Conservation (phyloP, 1,140 invertebrate genomes). For the Heliconius eleuchia region DNA sequence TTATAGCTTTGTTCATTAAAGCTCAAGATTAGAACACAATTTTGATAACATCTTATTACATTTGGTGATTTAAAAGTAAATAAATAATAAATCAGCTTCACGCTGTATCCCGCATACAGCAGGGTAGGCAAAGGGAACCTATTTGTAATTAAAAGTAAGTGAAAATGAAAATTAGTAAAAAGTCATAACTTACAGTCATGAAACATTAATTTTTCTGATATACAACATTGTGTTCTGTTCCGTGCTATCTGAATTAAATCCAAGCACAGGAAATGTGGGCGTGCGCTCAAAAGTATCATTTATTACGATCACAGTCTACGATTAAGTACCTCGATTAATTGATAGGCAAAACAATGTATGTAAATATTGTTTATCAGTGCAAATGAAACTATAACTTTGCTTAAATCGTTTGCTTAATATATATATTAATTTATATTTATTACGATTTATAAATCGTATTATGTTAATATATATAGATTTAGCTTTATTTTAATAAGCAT, state of each 20-base stretch:
- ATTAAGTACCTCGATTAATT: slow-evolving; percentile 20
- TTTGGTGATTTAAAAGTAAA: no score
- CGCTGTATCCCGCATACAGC: no score
- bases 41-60: neutral
- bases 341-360: slow-evolving; percentile 9
- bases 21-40: neutral
- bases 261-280: slow-evolving; percentile 21
- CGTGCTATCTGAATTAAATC: slow-evolving; percentile 26
- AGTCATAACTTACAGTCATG: neutral
- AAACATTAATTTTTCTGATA: neutral
- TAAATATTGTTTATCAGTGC: neutral
- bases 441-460: neutral
- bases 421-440: no score
- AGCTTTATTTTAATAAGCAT: neutral
- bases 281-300: slow-evolving; percentile 27
- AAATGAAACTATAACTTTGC: neutral
- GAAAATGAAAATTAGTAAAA: neutral
- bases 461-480: neutral
- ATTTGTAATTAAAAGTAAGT: no score
- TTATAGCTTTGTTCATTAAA: neutral
- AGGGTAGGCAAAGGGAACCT: no score
- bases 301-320: slow-evolving; percentile 12
- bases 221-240: neutral
- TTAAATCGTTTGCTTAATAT: neutral
- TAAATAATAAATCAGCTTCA: no score